Percentiles rank a stretch among this genome's conserved stretches.
Evolutionary conservation across 2,888 invertebrate species (phyloP).

Genomic region (Caenorhabditis sp.): DNA sequence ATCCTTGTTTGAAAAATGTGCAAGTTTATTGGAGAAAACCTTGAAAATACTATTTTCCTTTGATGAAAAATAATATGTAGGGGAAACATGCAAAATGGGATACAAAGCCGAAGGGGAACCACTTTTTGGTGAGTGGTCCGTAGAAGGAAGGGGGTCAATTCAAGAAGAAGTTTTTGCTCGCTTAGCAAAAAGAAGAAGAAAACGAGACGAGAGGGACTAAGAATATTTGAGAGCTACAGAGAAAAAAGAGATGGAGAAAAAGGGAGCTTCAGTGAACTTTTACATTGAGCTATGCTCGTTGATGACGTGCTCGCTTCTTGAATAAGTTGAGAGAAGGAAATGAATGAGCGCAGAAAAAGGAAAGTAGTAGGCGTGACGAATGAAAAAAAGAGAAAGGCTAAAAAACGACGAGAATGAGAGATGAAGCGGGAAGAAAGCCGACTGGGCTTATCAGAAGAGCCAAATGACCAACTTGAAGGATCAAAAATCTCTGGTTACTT

Average conservation of each 20-base stretch:
- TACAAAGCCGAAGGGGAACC: conserved; percentile 46
- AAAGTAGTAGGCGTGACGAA: conserved; percentile 50
- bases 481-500: conserved; percentile 22
- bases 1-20: no score
- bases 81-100: background rate
- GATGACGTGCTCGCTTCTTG: conserved; percentile 53
- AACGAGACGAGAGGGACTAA: conserved; percentile 15
- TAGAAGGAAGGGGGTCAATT: conserved; percentile 46
- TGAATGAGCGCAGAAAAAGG: conserved; percentile 20
- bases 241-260: conserved; percentile 13
- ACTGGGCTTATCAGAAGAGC: conserved; percentile 31
- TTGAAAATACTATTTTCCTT: no score
- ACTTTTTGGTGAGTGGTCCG: conserved; percentile 62
- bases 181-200: conserved; percentile 21
- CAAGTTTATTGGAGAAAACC: no score
- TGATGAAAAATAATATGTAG: conserved; percentile 38
- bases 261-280: conserved; percentile 52
- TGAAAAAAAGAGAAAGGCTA: conserved; percentile 14
- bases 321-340: conserved; percentile 48
- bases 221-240: conserved; percentile 37
- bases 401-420: background rate
- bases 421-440: conserved; percentile 11
- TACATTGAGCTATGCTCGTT: conserved; percentile 55
- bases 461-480: conserved; percentile 19
- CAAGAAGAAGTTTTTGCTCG: conserved; percentile 56